These are phyloP conservation scores for Gallinago stenura DNA, from an alignment of 2,797 vertebrate genomes.

Conservation along the genomic window DNA sequence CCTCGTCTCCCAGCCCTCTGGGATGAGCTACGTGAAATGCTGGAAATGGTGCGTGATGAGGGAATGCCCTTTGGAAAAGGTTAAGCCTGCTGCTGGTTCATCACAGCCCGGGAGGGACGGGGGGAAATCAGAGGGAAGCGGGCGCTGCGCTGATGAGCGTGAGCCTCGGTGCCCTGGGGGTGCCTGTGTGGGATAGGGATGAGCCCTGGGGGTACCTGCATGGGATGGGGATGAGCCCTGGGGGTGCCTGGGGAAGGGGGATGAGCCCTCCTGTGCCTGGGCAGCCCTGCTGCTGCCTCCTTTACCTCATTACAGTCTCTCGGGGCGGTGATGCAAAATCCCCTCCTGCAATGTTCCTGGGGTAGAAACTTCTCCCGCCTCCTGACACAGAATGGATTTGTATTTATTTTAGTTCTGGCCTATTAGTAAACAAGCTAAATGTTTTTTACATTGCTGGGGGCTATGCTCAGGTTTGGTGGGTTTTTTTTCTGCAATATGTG, in stretches of 20 bases:
- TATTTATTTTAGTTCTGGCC: background rate
- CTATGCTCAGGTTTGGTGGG: accelerated
- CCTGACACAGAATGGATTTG: accelerated
- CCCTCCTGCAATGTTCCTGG: accelerated
- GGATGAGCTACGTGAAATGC: background rate
- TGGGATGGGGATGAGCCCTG: no score
- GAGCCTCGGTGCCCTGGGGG: background rate
- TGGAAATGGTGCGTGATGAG: conserved; percentile 24
- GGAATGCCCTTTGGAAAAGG: conserved; percentile 71
- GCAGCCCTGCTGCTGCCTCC: accelerated
- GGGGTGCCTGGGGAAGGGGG: background rate
- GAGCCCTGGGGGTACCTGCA: background rate
- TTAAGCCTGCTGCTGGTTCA: conserved; percentile 6
- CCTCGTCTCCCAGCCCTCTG: background rate
- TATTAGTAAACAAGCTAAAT: background rate
- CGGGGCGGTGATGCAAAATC: accelerated
- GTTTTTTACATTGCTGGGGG: accelerated
- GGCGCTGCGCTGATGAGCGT: accelerated
- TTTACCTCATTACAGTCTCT: background rate
- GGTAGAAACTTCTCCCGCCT: background rate
- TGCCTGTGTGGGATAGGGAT: accelerated
- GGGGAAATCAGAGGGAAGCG: background rate
- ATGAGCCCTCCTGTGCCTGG: no score
- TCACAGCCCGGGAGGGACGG: background rate
- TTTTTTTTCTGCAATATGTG: no score